Evolutionary conservation across 1,140 invertebrate species (phyloP), one percentile per base, ranked within the genome.

Genomic region (Drosophila neocordata): DNA sequence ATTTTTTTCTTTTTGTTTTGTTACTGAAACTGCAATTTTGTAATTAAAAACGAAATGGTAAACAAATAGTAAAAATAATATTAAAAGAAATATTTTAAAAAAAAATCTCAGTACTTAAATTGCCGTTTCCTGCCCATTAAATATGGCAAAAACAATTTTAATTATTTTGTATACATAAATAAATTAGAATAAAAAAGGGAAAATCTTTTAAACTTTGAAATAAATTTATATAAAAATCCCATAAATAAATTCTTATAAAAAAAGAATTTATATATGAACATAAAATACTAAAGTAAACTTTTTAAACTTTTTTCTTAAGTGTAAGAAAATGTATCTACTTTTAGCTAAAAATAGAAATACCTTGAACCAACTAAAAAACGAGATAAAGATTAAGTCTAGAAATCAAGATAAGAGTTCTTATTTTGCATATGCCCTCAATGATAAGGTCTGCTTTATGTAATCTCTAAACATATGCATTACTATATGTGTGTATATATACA

Each of bases 401-500:
- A 18, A 48, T 11, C 41, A 48, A 48, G 41, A 48, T 48, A 48
- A 48, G 41, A 11, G 41, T 6, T 7, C 41, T 20, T 11, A 48
- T 15, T 48, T 48, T 48, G 41, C 41, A 48, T 48, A 48, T 18
- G 6, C 41, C 15, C 15, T 18, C 8, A 9, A 20, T 48, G 41
- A 48, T 48, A 48, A 48, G 15, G 15, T 41, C n/a, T 38, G 27
- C 3, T 7, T 31, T 31, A 31, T 31, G 27, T 31, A 31, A 31
- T 31, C 27, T 31, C 27, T 31, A 31, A 31, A 37, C 41, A 52
- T 56, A 31, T 51, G 13, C 63, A 59, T 34, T 53, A 56, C 35
- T 63, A 20, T 11, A n/a, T 18, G 5, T 27, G n/a, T 24, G 20
- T 37, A 24, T 1, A 24, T 37, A 51, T 7, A 55, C 22, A 44